These are phyloP conservation scores for Daptonema setosum DNA, from an alignment of 2,888 invertebrate species.

Conservation along the genomic window DNA sequence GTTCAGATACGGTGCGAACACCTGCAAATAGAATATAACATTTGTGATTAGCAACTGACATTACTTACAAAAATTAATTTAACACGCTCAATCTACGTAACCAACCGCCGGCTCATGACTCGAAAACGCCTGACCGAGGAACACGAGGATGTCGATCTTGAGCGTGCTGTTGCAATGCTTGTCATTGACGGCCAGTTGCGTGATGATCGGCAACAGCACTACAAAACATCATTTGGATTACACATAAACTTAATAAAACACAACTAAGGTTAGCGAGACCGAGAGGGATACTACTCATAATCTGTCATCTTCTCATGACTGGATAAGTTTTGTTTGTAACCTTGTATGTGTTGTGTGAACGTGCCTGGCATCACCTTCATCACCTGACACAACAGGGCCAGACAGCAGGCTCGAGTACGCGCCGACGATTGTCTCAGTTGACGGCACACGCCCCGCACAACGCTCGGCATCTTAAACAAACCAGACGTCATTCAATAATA, in stretches of 20 bases:
- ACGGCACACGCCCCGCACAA: conserved; percentile 69
- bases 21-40: conserved; percentile 22
- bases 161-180: conserved; percentile 40
- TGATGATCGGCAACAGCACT: conserved; percentile 10
- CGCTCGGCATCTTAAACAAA: conserved; percentile 42
- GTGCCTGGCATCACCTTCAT: conserved; percentile 27
- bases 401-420: neutral
- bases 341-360: too few species aligned
- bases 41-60: too few species aligned
- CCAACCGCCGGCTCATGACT: conserved; percentile 46
- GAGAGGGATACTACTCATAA: too few species aligned
- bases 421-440: conserved; percentile 40
- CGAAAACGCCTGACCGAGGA: conserved; percentile 58
- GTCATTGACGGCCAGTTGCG: conserved; percentile 7
- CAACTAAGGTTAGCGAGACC: too few species aligned
- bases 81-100: too few species aligned
- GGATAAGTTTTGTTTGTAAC: too few species aligned
- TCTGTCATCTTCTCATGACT: too few species aligned
- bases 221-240: too few species aligned
- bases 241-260: too few species aligned
- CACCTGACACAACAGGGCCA: neutral
- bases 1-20: conserved; percentile 45
- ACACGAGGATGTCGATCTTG: conserved; percentile 69
- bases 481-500: too few species aligned
- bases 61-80: too few species aligned